Conservation (phyloP, 2,113 vertebrate genomes). For the Chaetodon trifascialis region DNA sequence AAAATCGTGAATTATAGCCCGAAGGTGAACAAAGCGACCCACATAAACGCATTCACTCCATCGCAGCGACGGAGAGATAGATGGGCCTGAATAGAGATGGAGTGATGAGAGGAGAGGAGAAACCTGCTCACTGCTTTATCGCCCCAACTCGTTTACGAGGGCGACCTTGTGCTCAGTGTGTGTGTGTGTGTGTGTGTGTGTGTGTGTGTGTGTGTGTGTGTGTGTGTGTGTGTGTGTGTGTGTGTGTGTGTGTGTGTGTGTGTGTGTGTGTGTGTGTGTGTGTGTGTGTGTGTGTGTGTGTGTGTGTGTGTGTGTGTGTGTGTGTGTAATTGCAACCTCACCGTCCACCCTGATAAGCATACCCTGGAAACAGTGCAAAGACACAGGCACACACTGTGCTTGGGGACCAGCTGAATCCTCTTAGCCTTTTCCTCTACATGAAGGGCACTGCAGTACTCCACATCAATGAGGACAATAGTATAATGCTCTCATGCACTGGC, state of each 20-base stretch:
- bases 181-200: conserved; percentile 14
- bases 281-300: conserved; percentile 9
- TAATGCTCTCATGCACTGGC: conserved; percentile 48
- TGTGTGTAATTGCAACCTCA: conserved; percentile 56
- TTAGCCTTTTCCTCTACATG: conserved; percentile 68
- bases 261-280: conserved; percentile 10
- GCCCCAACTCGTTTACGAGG: conserved; percentile 63
- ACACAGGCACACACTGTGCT: conserved; percentile 58
- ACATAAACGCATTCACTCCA: conserved; percentile 57
- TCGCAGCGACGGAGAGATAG: conserved; percentile 56
- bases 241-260: neutral
- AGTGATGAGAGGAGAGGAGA: conserved; percentile 64
- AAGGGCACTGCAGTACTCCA: conserved; percentile 80
- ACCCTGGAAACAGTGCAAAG: conserved; percentile 58
- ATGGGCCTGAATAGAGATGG: conserved; percentile 62
- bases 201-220: conserved; percentile 6
- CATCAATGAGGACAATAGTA: conserved; percentile 62
- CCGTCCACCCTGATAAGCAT: conserved; percentile 66
- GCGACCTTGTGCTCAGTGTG: conserved; percentile 66
- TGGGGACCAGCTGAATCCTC: conserved; percentile 67
- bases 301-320: no score
- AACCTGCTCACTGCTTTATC: conserved; percentile 68
- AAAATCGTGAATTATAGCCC: conserved; percentile 68
- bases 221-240: neutral
- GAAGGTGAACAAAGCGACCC: conserved; percentile 61